phyloP scores from a whole-genome alignment of 2,797 vertebrate species.

The Chaetodon trifasciatus region DNA sequence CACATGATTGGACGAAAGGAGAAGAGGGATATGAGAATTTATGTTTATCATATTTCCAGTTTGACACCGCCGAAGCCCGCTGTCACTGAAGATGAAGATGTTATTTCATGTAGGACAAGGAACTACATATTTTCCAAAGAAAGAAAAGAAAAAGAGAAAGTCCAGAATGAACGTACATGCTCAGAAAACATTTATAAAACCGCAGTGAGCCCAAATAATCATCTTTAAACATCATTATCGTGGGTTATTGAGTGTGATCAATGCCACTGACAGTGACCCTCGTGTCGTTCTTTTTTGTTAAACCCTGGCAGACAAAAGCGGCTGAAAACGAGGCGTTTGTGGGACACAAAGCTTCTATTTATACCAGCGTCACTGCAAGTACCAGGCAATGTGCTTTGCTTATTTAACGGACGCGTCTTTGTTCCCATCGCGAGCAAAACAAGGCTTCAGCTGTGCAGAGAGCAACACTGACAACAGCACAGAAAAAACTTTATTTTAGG shows the following conservation, averaged over 20 bases:
- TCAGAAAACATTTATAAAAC: neutral
- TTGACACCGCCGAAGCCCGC: conserved; percentile 24
- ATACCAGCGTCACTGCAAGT: conserved; percentile 58
- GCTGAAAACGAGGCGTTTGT: conserved; percentile 38
- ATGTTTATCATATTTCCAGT: conserved; percentile 42
- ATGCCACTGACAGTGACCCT: neutral
- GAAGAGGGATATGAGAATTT: conserved; percentile 47
- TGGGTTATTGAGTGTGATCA: neutral
- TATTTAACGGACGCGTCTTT: conserved; percentile 64
- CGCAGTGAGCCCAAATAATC: neutral
- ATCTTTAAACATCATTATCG: neutral
- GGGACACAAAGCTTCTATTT: conserved; percentile 66
- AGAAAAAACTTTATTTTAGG: conserved; percentile 48
- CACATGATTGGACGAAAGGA: conserved; percentile 53
- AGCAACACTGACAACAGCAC: conserved; percentile 24
- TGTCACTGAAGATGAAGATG: neutral
- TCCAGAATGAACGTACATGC: neutral
- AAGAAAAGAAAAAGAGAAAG: neutral
- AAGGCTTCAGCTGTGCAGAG: conserved; percentile 54
- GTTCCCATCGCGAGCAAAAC: conserved; percentile 60
- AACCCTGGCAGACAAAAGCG: conserved; percentile 25
- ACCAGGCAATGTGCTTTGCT: conserved; percentile 61
- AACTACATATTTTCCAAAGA: neutral
- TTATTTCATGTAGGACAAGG: neutral
- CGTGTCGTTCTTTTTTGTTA: neutral